Base-by-base conservation (phyloP, 92 coral and sea anemone genomes). In the Epizoanthus scotinus region DNA sequence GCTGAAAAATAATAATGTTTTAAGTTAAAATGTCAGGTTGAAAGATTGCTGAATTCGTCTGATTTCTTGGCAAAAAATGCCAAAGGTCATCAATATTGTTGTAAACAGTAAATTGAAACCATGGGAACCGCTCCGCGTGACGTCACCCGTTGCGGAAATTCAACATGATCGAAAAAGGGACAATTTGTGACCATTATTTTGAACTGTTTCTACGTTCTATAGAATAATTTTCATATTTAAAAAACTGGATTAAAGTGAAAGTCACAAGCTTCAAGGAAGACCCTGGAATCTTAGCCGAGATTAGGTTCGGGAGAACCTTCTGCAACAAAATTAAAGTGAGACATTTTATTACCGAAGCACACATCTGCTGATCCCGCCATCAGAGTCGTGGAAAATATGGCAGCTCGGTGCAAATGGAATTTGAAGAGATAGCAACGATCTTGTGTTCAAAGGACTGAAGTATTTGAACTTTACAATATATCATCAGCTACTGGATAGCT, bases 361-460 rank as follows among this genome's bases (percentile, higher is more conserved):
- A 42, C 50, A 44, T 44, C 52, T 29, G 69, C 47, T 3, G 31
- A 19, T 64, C 69, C 69, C 44, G 69, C 67, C 67, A 63, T 63
- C 38, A 63, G 14, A 61, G 18, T 57, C 21, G 61, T 59, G 67
- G 68, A 20, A 19, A 75, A 59, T 13, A 75, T 75, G 81, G 68
- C 80, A 68, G 67, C 93, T 65, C 22, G 52, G 93, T 86, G 93
- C 90, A 86, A 90, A 84, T 70, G 91, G 93, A 86, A 89, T 89
- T 89, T 89, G 75, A 52, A 83, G 61, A 65, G 87, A 89, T 65
- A 86, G 58, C 86, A 56, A 63, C 9, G 21, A 22, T 59, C 42
- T 34, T 19, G 28, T 58, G 68, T 31, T 62, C 72, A 63, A 52
- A 24, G 24, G n/a, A 62, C 62, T 40, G 59, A 14, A 40, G 36